Evolutionary conservation across 2,888 invertebrate genomes (phyloP).

Genomic region (Abrostola triplasia): DNA sequence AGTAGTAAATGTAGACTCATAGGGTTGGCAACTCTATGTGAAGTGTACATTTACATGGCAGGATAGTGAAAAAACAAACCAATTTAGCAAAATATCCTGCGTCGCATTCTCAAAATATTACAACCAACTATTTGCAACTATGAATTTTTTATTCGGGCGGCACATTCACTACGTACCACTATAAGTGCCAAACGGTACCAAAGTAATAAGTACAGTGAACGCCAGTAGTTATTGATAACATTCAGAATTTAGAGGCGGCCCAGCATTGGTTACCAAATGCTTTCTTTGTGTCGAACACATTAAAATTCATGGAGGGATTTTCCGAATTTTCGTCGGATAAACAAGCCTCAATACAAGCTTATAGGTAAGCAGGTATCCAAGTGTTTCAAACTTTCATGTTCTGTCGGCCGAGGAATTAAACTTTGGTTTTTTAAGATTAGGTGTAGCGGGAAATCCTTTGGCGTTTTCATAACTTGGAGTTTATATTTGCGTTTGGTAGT

Average conservation of each 20-base stretch:
- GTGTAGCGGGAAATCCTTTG: neutral
- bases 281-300: slow-evolving; percentile 25
- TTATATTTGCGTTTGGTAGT: no score
- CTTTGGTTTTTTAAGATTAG: neutral
- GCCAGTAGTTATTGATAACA: slow-evolving; percentile 4
- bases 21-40: no score
- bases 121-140: neutral
- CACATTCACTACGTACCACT: neutral
- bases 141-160: neutral
- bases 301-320: slow-evolving; percentile 49
- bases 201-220: neutral
- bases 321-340: slow-evolving; percentile 29
- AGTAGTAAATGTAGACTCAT: no score
- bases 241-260: neutral
- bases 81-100: no score
- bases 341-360: slow-evolving; percentile 23
- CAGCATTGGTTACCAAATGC: slow-evolving; percentile 18
- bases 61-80: no score
- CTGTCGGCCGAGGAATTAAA: neutral
- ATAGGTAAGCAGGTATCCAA: slow-evolving; percentile 21
- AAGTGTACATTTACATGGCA: no score
- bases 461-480: no score
- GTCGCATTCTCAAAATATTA: no score
- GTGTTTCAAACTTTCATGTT: slow-evolving; percentile 15
- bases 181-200: neutral